Percentiles rank a stretch among this genome's conserved stretches.
phyloP scores from a whole-genome alignment of 2,113 vertebrate genomes.

The Phaethornis superciliosus region DNA sequence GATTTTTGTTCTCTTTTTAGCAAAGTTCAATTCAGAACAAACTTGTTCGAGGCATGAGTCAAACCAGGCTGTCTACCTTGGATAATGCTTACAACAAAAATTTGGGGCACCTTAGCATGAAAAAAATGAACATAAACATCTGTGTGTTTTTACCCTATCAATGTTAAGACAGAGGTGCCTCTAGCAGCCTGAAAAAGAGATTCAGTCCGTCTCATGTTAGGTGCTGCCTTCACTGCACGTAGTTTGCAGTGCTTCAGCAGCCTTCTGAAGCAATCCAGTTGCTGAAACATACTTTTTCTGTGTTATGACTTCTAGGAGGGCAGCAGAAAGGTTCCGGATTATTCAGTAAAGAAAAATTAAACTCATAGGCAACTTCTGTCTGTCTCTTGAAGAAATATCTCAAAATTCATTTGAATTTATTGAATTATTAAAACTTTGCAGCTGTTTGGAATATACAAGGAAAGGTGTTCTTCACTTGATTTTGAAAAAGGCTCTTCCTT shows the following conservation, averaged over 20 bases:
- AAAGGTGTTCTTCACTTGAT: neutral
- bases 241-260: neutral
- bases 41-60: neutral
- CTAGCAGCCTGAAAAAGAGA: neutral
- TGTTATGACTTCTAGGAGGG: neutral
- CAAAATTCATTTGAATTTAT: neutral
- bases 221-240: neutral
- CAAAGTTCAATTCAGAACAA: neutral
- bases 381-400: neutral
- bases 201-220: fast-evolving
- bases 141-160: neutral
- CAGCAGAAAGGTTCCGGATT: neutral
- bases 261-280: neutral
- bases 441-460: neutral
- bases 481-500: neutral
- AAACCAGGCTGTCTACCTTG: neutral
- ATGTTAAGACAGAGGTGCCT: neutral
- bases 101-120: neutral
- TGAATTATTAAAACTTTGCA: neutral
- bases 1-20: neutral
- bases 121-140: neutral
- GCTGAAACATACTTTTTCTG: neutral
- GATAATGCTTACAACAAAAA: neutral
- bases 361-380: neutral
- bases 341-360: neutral